Evolutionary conservation across 2,797 vertebrate genomes (phyloP).

Genomic region (Spinibarbus caldwelli): DNA sequence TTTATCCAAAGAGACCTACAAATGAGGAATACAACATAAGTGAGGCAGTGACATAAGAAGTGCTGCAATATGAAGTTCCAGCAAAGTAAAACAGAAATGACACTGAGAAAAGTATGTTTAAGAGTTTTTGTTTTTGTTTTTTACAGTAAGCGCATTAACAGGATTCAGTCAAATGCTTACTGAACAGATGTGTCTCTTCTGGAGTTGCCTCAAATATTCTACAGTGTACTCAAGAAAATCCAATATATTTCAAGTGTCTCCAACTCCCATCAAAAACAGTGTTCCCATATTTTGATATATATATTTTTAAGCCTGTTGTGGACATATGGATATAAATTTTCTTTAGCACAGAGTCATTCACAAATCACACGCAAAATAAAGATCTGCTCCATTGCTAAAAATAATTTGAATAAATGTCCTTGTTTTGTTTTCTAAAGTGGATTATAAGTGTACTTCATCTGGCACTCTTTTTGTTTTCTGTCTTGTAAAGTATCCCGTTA

Average conservation of each 20-base stretch:
- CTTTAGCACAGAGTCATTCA: background rate
- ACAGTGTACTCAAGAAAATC: background rate
- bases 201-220: background rate
- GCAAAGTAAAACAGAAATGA: conserved; percentile 16
- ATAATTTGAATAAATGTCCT: background rate
- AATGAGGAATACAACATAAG: conserved; percentile 1
- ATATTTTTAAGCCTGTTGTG: background rate
- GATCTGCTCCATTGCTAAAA: background rate
- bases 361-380: background rate
- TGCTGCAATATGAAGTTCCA: conserved; percentile 11
- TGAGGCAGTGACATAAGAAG: conserved; percentile 17
- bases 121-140: conserved; percentile 8
- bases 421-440: background rate
- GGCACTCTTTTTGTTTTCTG: background rate
- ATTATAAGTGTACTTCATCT: background rate
- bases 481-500: background rate
- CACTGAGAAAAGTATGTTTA: conserved; percentile 1
- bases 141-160: conserved; percentile 14
- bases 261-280: background rate
- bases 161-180: conserved; percentile 30
- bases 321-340: background rate
- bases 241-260: background rate
- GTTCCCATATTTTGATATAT: background rate
- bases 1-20: conserved; percentile 11
- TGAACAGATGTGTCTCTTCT: conserved; percentile 16